Evolutionary conservation across 2,113 vertebrate genomes (phyloP), one percentile per base, ranked within the genome.

Genomic region (Centrocercus urophasianus): DNA sequence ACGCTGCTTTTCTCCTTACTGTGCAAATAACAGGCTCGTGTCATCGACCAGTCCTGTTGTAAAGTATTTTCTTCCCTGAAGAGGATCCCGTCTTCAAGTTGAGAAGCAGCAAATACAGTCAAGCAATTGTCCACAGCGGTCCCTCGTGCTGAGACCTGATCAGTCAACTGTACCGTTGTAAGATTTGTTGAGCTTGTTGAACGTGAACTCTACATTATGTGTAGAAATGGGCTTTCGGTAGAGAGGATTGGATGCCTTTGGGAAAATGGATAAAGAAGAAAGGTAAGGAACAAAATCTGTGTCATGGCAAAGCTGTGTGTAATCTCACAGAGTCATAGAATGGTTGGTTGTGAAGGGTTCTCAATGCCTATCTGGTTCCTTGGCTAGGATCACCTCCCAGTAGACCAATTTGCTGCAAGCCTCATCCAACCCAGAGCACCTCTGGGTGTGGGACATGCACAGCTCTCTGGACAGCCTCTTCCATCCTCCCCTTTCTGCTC

Each of bases 211-310:
- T 65, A 98, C 96, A 0, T 97, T 97, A 79, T 99, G 98, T 0
- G 98, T 99, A 47, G 99, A 98, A 95, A 99, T 98, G 14, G 98
- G 98, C 96, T 98, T 98, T 97, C 99, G 98, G 97, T 99, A 99
- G 83, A 99, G 98, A 61, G 99, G 99, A 94, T 99, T 99, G 91
- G 99, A 99, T 54, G 99, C 99, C 99, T 99, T 90, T 11, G 90
- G 90, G 81, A 69, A 95, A 83, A 93, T 18, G 27, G 88, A 50
- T 28, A 59, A 63, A 89, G 66, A 69, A 42, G 8, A 73, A 36
- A 61, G 34, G 30, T 93, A 52, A 91, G 84, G 32, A 84, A 70
- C 1, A 36, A 86, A 81, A 21, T 38, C 38, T 0, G 0, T 22
- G 9, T 13, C 27, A 18, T 4, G 30, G n/a, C 5, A 13, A 80